Percentiles rank a stretch among this genome's conserved stretches.
phyloP scores from a whole-genome alignment of 1,140 invertebrate species.

The Diabrotica undecimpunctata region DNA sequence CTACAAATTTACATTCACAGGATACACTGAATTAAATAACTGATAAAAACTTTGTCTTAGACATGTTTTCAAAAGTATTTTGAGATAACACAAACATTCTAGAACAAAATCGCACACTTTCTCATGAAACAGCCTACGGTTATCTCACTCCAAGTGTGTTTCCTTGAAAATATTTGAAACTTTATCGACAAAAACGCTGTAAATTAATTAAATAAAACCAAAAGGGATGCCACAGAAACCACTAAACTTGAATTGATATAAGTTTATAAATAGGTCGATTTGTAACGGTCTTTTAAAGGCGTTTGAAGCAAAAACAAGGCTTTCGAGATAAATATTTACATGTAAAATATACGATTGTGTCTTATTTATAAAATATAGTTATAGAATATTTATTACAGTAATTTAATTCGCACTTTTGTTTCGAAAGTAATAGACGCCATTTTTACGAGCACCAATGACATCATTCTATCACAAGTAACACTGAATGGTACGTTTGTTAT shows the following conservation, averaged over 20 bases:
- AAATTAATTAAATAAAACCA: conserved; percentile 1
- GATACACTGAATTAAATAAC: background rate
- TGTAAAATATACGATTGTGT: too few species aligned
- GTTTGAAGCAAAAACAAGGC: too few species aligned
- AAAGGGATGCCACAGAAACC: background rate
- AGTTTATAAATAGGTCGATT: background rate
- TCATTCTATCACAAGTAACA: too few species aligned
- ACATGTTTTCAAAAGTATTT: conserved; percentile 3
- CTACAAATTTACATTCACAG: background rate
- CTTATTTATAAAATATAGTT: too few species aligned
- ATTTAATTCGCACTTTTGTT: too few species aligned
- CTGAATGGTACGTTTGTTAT: too few species aligned
- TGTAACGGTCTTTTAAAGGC: background rate
- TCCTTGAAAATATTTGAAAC: background rate
- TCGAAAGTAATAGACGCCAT: too few species aligned
- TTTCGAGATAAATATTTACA: too few species aligned
- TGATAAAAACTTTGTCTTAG: background rate
- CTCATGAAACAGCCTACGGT: background rate
- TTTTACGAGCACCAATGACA: too few species aligned
- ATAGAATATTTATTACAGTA: too few species aligned
- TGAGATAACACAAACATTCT: background rate
- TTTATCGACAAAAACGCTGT: background rate
- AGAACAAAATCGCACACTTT: background rate
- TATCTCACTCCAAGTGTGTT: background rate
- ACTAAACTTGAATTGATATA: background rate